Evolutionary conservation across 2,888 invertebrate species (phyloP), one percentile per base, ranked within the genome.

Genomic region (Stegophylla sp.): DNA sequence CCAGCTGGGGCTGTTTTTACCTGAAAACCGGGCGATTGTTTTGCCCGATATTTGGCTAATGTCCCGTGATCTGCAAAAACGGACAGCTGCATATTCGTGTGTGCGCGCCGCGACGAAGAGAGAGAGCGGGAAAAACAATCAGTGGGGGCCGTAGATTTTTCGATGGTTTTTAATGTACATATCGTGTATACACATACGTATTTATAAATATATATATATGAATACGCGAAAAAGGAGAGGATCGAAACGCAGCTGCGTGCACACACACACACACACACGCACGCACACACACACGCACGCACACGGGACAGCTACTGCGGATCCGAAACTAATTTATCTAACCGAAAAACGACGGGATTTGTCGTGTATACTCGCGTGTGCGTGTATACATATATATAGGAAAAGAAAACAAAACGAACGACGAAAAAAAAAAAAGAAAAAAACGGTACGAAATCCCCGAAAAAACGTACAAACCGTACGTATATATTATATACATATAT

Each of bases 41-140:
- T 79, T 79, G 79, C 79, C 71, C 79, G 79, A 79, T 79, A 79
- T 79, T 79, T 79, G 79, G 79, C 79, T 79, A 79, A 79, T 79
- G 79, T 79, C 71, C 79, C 79, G 79, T 63, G 79, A 77, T 77
- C 76, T 77, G 76, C 76, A 69, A 77, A 77, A 69, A 69, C 71
- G 79, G 61, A 61, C 79, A 71, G 79, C 79, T 79, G 79, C 79
- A 61, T 51, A 48, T 61, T 61, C 17, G 12, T 28, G 45, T 1
- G 53, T 23, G 9, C 34, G 15, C n/a, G 53, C 2, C 20, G 64
- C 23, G 0, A 10, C 51, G 71, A 20, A 53, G 26, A 76, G 23
- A 51, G 79, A 53, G 26, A 76, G 23, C 64, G 79, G 69, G 51
- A 79, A 79, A 79, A 79, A 79, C 79, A 79, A 79, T 79, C 51